Percentiles rank a stretch among this genome's conserved stretches.
These are phyloP conservation scores for Ennomos quercinarius DNA, from an alignment of 2,888 invertebrate species.

Conservation along the genomic window DNA sequence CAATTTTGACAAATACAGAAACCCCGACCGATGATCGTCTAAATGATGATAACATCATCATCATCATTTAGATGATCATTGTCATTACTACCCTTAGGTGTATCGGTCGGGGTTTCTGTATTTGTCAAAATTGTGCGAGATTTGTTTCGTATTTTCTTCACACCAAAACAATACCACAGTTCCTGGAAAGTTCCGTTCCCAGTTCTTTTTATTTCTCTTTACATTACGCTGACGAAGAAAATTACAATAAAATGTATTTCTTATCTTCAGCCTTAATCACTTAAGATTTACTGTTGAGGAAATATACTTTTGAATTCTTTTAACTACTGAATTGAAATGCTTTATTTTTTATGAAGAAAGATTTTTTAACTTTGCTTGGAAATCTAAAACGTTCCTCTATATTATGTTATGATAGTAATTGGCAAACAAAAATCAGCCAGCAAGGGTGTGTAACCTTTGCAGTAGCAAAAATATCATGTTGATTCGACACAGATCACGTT, in stretches of 20 bases:
- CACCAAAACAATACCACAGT: conserved; percentile 15
- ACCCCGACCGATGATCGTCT: too few relatives aligned
- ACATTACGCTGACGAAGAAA: conserved; percentile 19
- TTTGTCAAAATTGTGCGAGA: not conserved
- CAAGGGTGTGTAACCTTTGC: too few relatives aligned
- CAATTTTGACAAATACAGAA: not conserved
- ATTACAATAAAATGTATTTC: conserved; percentile 28
- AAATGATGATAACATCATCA: too few relatives aligned
- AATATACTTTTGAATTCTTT: conserved; percentile 16
- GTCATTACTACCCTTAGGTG: too few relatives aligned
- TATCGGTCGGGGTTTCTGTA: not conserved
- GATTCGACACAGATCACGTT: too few relatives aligned
- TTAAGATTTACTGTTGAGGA: conserved; percentile 14
- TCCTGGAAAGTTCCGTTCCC: conserved; percentile 7
- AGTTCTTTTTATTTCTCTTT: conserved; percentile 13
- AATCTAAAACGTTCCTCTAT: too few relatives aligned
- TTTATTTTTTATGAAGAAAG: not conserved
- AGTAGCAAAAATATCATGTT: too few relatives aligned
- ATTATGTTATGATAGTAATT: too few relatives aligned
- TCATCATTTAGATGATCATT: too few relatives aligned
- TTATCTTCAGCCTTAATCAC: conserved; percentile 23
- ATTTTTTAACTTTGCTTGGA: too few relatives aligned
- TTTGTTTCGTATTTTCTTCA: conserved; percentile 12
- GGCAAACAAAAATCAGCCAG: too few relatives aligned
- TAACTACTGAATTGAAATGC: not conserved